Percentiles rank a stretch among this genome's conserved stretches.
These are phyloP conservation scores for Masnerella sp. DNA, from an alignment of 2,888 invertebrate genomes.

Conservation along the genomic window DNA sequence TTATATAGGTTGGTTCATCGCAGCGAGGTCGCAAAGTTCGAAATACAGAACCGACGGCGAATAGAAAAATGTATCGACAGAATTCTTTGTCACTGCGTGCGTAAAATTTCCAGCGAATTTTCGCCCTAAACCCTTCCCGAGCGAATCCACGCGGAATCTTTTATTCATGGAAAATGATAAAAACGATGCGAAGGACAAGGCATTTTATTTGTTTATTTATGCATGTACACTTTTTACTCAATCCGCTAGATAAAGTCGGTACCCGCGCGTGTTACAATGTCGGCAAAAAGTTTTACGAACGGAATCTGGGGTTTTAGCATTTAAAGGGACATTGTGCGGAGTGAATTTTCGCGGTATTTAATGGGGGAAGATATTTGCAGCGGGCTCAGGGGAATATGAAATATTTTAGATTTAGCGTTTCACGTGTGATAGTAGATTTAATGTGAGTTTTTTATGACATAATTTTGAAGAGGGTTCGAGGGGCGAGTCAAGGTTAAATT, in stretches of 20 bases:
- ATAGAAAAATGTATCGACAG: constrained; percentile 53
- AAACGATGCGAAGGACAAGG: constrained; percentile 16
- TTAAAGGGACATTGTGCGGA: too few species aligned
- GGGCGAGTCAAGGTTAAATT: too few species aligned
- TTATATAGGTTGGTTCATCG: constrained; percentile 54
- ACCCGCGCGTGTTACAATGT: too few species aligned
- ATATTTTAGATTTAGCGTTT: too few species aligned
- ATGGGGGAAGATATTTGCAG: too few species aligned
- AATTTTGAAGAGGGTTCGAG: too few species aligned
- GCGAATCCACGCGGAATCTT: constrained; percentile 36
- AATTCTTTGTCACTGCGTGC: constrained; percentile 55
- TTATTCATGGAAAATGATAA: constrained; percentile 42
- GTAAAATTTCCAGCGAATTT: constrained; percentile 48
- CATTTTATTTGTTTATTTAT: constrained; percentile 28
- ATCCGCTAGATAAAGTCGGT: constrained; percentile 12
- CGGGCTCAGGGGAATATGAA: too few species aligned
- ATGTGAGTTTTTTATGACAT: too few species aligned
- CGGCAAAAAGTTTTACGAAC: constrained; percentile 24
- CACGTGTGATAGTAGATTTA: too few species aligned
- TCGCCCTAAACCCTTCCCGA: too few species aligned
- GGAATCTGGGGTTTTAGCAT: too few species aligned
- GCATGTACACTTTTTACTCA: constrained; percentile 16
- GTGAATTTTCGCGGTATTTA: too few species aligned
- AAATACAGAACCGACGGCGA: constrained; percentile 43
- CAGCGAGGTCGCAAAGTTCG: constrained; percentile 49